Conservation (phyloP, 2,888 invertebrate species). For the Platypus cylindrus region DNA sequence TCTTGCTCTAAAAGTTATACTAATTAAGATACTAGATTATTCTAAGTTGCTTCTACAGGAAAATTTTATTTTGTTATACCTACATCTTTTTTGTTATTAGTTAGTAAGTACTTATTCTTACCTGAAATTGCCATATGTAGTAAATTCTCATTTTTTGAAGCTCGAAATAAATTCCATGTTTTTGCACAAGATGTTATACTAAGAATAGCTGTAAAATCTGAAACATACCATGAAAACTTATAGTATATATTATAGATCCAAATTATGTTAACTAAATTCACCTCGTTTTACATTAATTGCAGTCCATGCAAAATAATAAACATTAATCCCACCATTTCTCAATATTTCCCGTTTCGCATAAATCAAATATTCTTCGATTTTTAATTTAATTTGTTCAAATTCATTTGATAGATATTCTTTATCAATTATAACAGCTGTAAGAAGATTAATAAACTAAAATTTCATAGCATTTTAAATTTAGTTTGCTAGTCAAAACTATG, state of each 20-base stretch:
- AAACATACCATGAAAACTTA: slow-evolving; percentile 7
- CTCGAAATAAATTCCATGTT: slow-evolving; percentile 59
- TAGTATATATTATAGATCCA: neutral
- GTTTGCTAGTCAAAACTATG: neutral
- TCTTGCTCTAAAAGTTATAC: slow-evolving; percentile 45
- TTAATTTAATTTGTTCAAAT: slow-evolving; percentile 47
- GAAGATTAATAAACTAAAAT: neutral
- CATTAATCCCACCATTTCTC: slow-evolving; percentile 54
- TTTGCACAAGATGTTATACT: slow-evolving; percentile 61
- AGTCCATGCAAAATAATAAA: slow-evolving; percentile 56
- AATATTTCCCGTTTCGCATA: slow-evolving; percentile 48
- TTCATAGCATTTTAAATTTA: neutral
- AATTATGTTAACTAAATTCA: slow-evolving; percentile 22
- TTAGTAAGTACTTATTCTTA: slow-evolving; percentile 23
- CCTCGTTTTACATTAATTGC: slow-evolving; percentile 58
- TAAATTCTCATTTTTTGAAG: slow-evolving; percentile 49
- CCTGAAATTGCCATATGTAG: slow-evolving; percentile 61
- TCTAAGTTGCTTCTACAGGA: too few species aligned
- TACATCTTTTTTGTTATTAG: too few species aligned
- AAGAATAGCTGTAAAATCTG: slow-evolving; percentile 60
- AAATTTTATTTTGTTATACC: too few species aligned
- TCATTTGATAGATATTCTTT: slow-evolving; percentile 50
- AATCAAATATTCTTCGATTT: slow-evolving; percentile 42
- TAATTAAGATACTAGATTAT: neutral
- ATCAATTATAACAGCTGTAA: slow-evolving; percentile 57